Evolutionary conservation across 2,888 invertebrate genomes (phyloP).

Genomic region (Drosophila suboccidentalis): DNA sequence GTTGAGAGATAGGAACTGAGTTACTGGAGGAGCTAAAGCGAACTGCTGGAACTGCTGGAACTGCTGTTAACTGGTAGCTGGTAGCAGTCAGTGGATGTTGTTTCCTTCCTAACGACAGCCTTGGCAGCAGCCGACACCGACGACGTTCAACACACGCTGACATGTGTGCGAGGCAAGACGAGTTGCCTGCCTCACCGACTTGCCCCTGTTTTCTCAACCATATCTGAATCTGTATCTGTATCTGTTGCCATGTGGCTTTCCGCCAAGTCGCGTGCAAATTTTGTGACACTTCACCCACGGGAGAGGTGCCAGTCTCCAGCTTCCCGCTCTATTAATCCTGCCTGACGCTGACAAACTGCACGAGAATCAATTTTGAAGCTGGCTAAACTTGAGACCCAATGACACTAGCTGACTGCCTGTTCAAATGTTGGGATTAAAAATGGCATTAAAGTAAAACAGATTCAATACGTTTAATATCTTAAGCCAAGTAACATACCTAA

Average conservation of each 20-base stretch:
- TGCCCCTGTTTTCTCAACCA: conserved; percentile 2
- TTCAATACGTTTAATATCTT: not conserved
- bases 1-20: conserved; percentile 13
- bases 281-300: conserved; percentile 80
- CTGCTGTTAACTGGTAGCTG: conserved; percentile 45
- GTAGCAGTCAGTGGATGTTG: conserved; percentile 51
- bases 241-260: conserved; percentile 66
- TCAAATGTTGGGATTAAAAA: not conserved
- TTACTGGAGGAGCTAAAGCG: conserved; percentile 14
- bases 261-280: conserved; percentile 77
- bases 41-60: conserved; percentile 15
- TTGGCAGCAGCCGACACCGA: conserved; percentile 62
- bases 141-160: conserved; percentile 69
- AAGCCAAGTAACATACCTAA: not conserved
- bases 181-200: conserved; percentile 26
- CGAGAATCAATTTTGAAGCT: conserved; percentile 58
- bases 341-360: conserved; percentile 68
- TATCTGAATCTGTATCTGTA: conserved; percentile 31
- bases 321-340: conserved; percentile 70
- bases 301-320: conserved; percentile 56
- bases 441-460: not conserved
- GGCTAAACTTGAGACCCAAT: conserved; percentile 10
- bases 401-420: conserved; percentile 12
- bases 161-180: conserved; percentile 56
- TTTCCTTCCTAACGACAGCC: conserved; percentile 70